Percentiles rank a stretch among this genome's conserved stretches.
Conservation (phyloP, 37 sponge, comb jelly and placozoan species). For the Beroe ovata region DNA sequence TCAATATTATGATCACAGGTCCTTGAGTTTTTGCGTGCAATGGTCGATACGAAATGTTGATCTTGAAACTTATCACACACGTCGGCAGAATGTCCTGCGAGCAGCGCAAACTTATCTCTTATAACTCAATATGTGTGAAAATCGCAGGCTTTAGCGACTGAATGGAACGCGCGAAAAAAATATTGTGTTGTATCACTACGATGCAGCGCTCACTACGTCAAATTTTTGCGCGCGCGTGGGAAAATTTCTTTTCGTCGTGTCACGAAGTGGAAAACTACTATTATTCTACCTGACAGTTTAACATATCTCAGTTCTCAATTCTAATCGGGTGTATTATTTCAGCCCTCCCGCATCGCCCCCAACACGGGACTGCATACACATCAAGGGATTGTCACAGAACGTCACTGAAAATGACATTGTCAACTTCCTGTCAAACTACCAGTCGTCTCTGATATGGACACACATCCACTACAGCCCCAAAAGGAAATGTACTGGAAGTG, state of each 20-base stretch:
- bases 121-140: no score
- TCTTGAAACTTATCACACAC: no score
- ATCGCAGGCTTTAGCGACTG: neutral
- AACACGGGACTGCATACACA: constrained; percentile 35
- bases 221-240: neutral
- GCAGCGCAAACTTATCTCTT: no score
- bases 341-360: constrained; percentile 33
- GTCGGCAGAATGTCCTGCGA: no score
- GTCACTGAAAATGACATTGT: constrained; percentile 47
- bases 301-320: no score
- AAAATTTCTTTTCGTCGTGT: no score
- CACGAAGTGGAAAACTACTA: no score
- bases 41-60: no score
- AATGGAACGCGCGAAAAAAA: neutral
- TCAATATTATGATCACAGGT: no score
- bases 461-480: constrained; percentile 61
- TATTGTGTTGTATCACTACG: neutral
- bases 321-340: no score
- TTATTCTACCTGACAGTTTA: no score
- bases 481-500: constrained; percentile 27
- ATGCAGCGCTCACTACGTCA: constrained; percentile 23
- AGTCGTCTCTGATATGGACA: constrained; percentile 42
- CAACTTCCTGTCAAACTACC: constrained; percentile 31
- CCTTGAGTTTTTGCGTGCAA: no score
- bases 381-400: constrained; percentile 46